Base-by-base conservation (phyloP, 2,888 invertebrate species). In the Parasteatoda lunata region DNA sequence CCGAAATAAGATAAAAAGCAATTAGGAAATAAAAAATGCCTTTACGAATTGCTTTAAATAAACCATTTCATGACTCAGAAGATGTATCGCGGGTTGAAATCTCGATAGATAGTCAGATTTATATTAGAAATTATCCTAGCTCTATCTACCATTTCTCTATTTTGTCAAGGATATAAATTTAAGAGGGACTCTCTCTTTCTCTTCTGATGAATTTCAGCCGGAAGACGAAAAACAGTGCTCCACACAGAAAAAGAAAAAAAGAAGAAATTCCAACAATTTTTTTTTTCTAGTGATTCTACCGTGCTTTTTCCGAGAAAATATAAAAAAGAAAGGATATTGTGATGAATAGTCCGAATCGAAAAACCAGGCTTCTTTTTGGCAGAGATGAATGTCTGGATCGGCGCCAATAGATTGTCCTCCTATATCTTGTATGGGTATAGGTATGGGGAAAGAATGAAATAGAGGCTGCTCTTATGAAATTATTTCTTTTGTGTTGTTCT, bases 201-300 rank as follows among this genome's bases (percentile, higher is more conserved):
- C 72, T 8, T 30, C 73, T 79, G 84, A 85, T 79, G 84, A 85
- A 85, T 85, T 77, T 85, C 30, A 48, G 84, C 79, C 72, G 79
- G 85, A 86, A 86, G 85, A 86, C 76, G 80, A 80, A 86, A 85
- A 80, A 76, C 80, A 86, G 80, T 80, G 71, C 71, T 65, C 49
- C n/a, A 52, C 5, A n/a, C 13, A 66, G 15, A 75, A n/a, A 59
- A 13, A 59, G 59, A 59, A 59, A 59, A 59, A 59, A 9, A n/a
- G 65, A 68, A 84, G 52, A 15, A 48, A 66, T 30, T 72, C 59
- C 77, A 45, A 59, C 72, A 77, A 69, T 59, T 65, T 73, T 80
- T 73, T 45, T 59, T 47, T 84, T 51, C 30, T 9, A 76, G 76
- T 65, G 66, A 13, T 65, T 85, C 70, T 64, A 47, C 51, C 79